Evolutionary conservation across 2,888 invertebrate genomes (phyloP).

Genomic region (Lycocerus yunnanus): DNA sequence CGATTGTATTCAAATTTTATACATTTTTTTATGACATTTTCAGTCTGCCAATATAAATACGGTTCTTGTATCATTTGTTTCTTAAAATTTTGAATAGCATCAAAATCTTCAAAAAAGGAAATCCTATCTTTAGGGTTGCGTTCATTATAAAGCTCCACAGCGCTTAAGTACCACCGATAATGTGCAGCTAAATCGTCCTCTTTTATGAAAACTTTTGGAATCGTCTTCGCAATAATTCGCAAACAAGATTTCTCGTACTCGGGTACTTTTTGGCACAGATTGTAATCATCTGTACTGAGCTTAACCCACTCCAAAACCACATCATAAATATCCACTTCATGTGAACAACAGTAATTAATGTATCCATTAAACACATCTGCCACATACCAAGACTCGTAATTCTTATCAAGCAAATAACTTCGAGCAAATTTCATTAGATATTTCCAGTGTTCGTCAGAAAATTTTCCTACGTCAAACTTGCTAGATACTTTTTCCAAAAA

Average conservation of each 20-base stretch:
- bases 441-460: conserved; percentile 14
- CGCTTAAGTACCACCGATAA: neutral
- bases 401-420: neutral
- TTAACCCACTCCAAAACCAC: neutral
- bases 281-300: neutral
- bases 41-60: neutral
- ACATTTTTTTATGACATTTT: neutral
- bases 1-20: neutral
- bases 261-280: neutral
- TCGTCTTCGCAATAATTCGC: neutral
- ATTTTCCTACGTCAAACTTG: neutral
- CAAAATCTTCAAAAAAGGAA: neutral
- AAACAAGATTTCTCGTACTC: conserved; percentile 18
- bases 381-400: neutral
- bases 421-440: neutral
- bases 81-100: neutral
- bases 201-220: conserved; percentile 1
- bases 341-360: neutral
- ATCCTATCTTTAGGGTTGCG: conserved; percentile 6
- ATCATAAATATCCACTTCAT: conserved; percentile 8
- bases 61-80: neutral
- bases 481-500: neutral
- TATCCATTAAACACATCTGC: neutral
- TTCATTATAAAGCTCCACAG: conserved; percentile 1
- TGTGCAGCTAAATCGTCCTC: neutral